Conservation (phyloP, 2,888 invertebrate species). For the Caenorhabditis angaria region DNA sequence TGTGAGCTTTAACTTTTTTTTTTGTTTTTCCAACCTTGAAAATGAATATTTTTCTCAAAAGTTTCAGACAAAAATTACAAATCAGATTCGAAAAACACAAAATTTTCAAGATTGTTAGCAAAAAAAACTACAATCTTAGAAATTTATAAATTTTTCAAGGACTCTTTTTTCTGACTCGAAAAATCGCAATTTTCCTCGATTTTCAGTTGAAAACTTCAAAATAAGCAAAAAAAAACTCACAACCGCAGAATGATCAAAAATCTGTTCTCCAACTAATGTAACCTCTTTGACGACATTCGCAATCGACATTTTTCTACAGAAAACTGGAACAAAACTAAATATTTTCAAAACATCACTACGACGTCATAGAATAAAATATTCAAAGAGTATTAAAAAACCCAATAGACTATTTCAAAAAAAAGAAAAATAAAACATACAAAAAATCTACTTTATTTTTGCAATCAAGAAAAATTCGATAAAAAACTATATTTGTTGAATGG, state of each 20-base stretch:
- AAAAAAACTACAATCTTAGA: too few species aligned
- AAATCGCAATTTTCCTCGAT: too few species aligned
- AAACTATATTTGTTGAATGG: background rate
- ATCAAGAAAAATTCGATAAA: slow-evolving; percentile 10
- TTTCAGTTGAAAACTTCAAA: too few species aligned
- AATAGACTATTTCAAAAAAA: background rate
- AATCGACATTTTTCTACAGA: slow-evolving; percentile 26
- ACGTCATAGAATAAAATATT: background rate
- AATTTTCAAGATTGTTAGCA: too few species aligned
- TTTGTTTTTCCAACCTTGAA: background rate
- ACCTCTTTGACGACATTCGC: slow-evolving; percentile 48
- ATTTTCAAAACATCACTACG: background rate
- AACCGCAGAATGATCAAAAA: slow-evolving; percentile 52
- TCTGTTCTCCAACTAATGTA: slow-evolving; percentile 40
- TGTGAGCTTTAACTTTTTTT: background rate
- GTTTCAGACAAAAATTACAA: too few species aligned
- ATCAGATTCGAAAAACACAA: too few species aligned
- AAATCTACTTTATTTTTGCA: background rate
- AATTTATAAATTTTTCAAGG: too few species aligned
- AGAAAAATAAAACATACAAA: background rate
- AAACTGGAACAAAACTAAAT: background rate
- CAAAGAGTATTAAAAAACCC: background rate
- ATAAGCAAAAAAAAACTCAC: slow-evolving; percentile 31
- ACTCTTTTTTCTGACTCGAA: too few species aligned
- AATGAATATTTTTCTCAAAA: too few species aligned